These are phyloP conservation scores for Osedax frankpressi DNA, from an alignment of 2,888 invertebrate species.

Conservation along the genomic window DNA sequence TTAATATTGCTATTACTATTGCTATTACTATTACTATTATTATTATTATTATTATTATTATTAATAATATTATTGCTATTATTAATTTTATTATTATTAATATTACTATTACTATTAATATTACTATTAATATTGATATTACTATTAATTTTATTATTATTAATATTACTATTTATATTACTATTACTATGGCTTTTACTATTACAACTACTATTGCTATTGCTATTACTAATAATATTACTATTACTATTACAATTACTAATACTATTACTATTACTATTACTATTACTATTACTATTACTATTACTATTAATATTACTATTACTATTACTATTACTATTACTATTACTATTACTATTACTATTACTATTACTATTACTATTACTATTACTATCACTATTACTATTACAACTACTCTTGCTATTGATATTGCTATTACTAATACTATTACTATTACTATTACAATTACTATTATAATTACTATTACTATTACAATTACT, in stretches of 20 bases:
- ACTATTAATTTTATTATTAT: not conserved
- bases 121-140: not conserved
- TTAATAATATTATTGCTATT: constrained; percentile 16
- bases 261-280: not conserved
- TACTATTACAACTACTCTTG: not conserved
- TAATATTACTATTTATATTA: not conserved
- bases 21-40: constrained; percentile 17
- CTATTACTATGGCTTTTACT: not conserved
- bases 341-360: not conserved
- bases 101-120: constrained; percentile 7
- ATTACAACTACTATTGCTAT: not conserved
- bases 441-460: not conserved
- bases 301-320: not conserved
- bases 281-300: not conserved
- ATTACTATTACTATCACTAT: not conserved
- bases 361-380: not conserved
- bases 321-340: not conserved
- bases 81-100: constrained; percentile 15
- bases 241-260: not conserved
- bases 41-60: constrained; percentile 16
- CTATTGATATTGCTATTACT: not conserved
- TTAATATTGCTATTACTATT: constrained; percentile 16
- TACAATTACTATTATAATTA: not conserved
- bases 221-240: not conserved
- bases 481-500: not conserved